Evolutionary conservation across 2,797 vertebrate species (phyloP), one percentile per base, ranked within the genome.

Genomic region (Pampus argenteus): DNA sequence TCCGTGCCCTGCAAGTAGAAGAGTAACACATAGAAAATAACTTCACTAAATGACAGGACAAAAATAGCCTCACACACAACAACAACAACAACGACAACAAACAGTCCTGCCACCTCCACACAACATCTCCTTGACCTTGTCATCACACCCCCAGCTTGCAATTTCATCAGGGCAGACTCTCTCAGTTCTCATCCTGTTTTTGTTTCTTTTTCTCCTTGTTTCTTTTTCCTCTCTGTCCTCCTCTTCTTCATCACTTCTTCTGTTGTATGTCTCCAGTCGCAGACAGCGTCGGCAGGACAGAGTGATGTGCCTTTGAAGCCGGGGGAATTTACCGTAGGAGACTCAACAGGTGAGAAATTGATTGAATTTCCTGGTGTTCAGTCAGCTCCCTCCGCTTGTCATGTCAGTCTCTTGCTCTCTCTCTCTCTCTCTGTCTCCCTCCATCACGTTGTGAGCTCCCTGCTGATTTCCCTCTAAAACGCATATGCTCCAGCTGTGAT

Each of bases 241-340:
- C 6, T 71, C 51, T 18, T 74, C 59, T 20, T 82, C 59, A 31
- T 69, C 47, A 7, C 29, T 44, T 36, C 54, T 66, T 48, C 55
- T 57, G 23, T 76, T 76, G 4, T 66, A 17, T 50, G 48, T 73
- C 57, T 85, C 54, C 88, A 99, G 97, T 98, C 98, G 2, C 93
- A 96, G 82, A 93, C 95, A 0, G 94, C 94, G 0, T 89, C 57
- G 10, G 94, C 92, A 62, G 95, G 94, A 82, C 95, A 94, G 40
- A 93, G 71, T 0, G 96, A 98, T 4, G 13, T 96, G 50, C 93
- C 95, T 68, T 86, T 99, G 70, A 97, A 96, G 59, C 91, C 92
- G 2, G 95, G 98, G 49, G 98, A 99, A 22, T 98, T 96, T 79
- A 89, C 92, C 20, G 57, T 96, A 54, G 91, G 92, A 34, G 96